Percentiles rank a stretch among this genome's conserved stretches.
phyloP scores from a whole-genome alignment of 2,797 vertebrate species.

The Aphelocoma californica region DNA sequence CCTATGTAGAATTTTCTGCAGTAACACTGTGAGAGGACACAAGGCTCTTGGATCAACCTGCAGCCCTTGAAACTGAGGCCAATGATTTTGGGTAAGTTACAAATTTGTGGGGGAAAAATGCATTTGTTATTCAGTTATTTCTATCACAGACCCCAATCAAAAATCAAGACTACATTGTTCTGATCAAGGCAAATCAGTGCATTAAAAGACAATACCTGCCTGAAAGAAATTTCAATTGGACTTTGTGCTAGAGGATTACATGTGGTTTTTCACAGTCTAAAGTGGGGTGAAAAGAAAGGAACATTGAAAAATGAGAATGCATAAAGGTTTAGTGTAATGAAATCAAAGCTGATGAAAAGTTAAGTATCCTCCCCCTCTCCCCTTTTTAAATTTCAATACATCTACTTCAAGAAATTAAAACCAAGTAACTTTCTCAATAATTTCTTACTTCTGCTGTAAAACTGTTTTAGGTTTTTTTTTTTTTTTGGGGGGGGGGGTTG shows the following conservation, averaged over 20 bases:
- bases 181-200: not conserved
- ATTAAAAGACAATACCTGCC: not conserved
- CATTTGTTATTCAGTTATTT: not conserved
- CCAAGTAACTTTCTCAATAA: not conserved
- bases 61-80: not conserved
- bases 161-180: slow-evolving; percentile 43
- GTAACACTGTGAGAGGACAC: not conserved
- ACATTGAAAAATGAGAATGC: not conserved
- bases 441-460: not conserved
- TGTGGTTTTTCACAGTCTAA: not conserved
- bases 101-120: not conserved
- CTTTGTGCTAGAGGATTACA: not conserved
- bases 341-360: not conserved
- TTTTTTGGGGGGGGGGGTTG: accelerated
- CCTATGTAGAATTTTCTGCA: not conserved
- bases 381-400: not conserved
- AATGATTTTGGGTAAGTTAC: not conserved
- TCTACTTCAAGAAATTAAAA: not conserved
- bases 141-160: not conserved
- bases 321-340: not conserved
- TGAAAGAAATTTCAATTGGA: not conserved
- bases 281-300: not conserved
- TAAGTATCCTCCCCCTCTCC: accelerated
- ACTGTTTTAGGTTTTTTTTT: not conserved
- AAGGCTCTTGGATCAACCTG: not conserved